phyloP scores from a whole-genome alignment of 1,140 invertebrate species.

The Nilaparvata lugens region DNA sequence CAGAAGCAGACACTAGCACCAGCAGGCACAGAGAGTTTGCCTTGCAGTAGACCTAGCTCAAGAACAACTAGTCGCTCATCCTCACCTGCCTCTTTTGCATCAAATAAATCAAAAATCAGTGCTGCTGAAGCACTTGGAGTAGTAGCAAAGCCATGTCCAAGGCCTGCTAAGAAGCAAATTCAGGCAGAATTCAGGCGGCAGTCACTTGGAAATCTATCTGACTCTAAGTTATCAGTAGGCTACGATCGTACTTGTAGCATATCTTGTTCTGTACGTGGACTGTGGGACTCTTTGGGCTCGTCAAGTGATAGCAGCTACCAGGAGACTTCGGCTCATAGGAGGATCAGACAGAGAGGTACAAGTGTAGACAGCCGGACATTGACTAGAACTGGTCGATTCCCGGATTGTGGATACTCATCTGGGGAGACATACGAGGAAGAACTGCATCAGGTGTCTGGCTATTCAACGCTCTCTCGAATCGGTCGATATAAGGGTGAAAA shows the following conservation, averaged over 20 bases:
- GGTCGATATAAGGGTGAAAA: slow-evolving; percentile 15
- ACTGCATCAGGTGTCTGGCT: slow-evolving; percentile 9
- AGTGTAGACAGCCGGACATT: slow-evolving; percentile 23
- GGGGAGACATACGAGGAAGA: slow-evolving; percentile 8
- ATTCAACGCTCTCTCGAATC: slow-evolving; percentile 21
- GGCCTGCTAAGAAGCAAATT: slow-evolving; percentile 20
- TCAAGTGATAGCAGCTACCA: slow-evolving; percentile 16
- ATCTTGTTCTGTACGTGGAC: slow-evolving; percentile 17
- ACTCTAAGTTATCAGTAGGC: slow-evolving; percentile 25
- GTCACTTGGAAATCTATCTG: slow-evolving; percentile 27
- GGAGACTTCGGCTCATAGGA: slow-evolving; percentile 10
- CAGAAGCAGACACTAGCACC: background rate
- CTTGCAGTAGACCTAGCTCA: slow-evolving; percentile 23
- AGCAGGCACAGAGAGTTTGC: slow-evolving; percentile 21
- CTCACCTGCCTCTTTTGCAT: slow-evolving; percentile 21
- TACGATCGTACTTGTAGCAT: slow-evolving; percentile 18
- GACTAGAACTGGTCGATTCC: background rate
- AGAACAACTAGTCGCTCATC: slow-evolving; percentile 23
- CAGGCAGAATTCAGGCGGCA: slow-evolving; percentile 25
- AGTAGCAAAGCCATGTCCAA: slow-evolving; percentile 28
- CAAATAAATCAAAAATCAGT: slow-evolving; percentile 22
- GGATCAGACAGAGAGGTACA: slow-evolving; percentile 19
- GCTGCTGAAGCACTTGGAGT: slow-evolving; percentile 29
- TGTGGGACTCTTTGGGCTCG: slow-evolving; percentile 24
- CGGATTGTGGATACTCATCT: slow-evolving; percentile 13